Evolutionary conservation across 2,888 invertebrate genomes (phyloP), one percentile per base, ranked within the genome.

Genomic region (Agrotis ipsilon): DNA sequence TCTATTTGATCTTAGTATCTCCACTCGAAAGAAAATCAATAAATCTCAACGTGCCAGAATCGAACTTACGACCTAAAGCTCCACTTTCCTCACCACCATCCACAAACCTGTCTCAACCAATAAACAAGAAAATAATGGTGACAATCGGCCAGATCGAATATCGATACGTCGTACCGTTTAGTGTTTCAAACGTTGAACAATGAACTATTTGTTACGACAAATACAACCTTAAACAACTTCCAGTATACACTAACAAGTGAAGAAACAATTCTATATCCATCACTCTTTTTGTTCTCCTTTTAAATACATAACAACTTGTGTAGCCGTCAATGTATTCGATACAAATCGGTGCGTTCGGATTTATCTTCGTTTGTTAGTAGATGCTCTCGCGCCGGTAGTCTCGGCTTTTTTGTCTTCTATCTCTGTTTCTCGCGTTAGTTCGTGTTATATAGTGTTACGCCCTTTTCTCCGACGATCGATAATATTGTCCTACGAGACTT

Each of bases 401-500:
- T 75, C 69, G 55, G 59, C 70, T 78, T 80, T 81, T 83, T 80
- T 82, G 54, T 83, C 79, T 70, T 78, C 82, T 78, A 75, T 86
- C 82, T 83, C 82, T 85, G 82, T 86, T 84, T 74, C 83, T 87
- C 87, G 82, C 86, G 86, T 90, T 85, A 89, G 87, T 90, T 90
- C 88, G 86, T 92, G 88, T 86, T 85, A 81, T 88, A 85, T 84
- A 86, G 86, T 84, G 84, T 88, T 88, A 85, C 86, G 80, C 85
- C 80, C 83, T 88, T 90, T 90, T 91, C 84, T 88, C 84, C 84
- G 82, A 84, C 87, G 85, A 88, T 89, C 91, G 93, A 93, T 93
- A 92, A 92, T 92, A 93, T 93, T 93, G 93, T 93, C 90, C 91
- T 86, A 83, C 90, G 87, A 88, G 87, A 88, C 88, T 86, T 85